Conservation (phyloP, 2,113 vertebrate species). For the Notarius lentiginosus region DNA sequence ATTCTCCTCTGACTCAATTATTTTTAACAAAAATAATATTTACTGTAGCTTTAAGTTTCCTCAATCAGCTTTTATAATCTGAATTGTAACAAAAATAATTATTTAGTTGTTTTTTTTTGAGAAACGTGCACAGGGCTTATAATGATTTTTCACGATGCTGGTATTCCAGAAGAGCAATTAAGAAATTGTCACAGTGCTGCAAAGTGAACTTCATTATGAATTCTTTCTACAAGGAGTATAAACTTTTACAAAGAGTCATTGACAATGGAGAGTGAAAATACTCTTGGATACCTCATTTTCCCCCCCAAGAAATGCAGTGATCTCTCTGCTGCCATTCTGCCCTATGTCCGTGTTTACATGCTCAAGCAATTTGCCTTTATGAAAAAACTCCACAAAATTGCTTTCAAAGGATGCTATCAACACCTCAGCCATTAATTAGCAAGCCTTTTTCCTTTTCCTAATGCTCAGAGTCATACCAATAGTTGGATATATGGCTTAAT, state of each 20-base stretch:
- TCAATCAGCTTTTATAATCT: not conserved
- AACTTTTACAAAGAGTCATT: not conserved
- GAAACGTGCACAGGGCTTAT: not conserved
- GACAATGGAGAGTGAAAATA: not conserved
- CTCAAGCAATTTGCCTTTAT: slow-evolving; percentile 6
- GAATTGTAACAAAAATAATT: not conserved
- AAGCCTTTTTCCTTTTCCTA: not conserved
- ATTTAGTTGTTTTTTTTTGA: not conserved
- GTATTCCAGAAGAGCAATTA: slow-evolving; percentile 65
- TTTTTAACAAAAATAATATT: not conserved
- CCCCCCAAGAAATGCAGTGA: slow-evolving; percentile 2
- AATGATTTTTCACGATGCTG: not conserved
- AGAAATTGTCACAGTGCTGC: slow-evolving; percentile 53
- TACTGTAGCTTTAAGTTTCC: not conserved
- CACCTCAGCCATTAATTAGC: slow-evolving; percentile 28
- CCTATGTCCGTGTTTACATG: not conserved
- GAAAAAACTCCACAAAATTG: slow-evolving; percentile 1
- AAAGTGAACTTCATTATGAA: slow-evolving; percentile 50
- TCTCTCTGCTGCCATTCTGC: not conserved
- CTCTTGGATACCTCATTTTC: not conserved
- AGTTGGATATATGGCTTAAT: slow-evolving; percentile 8
- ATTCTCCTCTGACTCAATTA: not conserved
- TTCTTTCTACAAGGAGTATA: slow-evolving; percentile 38
- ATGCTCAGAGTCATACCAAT: not conserved
- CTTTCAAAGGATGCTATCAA: slow-evolving; percentile 25